Evolutionary conservation across 2,113 vertebrate species (phyloP), one percentile per base, ranked within the genome.

Genomic region (Regulus satrapa): DNA sequence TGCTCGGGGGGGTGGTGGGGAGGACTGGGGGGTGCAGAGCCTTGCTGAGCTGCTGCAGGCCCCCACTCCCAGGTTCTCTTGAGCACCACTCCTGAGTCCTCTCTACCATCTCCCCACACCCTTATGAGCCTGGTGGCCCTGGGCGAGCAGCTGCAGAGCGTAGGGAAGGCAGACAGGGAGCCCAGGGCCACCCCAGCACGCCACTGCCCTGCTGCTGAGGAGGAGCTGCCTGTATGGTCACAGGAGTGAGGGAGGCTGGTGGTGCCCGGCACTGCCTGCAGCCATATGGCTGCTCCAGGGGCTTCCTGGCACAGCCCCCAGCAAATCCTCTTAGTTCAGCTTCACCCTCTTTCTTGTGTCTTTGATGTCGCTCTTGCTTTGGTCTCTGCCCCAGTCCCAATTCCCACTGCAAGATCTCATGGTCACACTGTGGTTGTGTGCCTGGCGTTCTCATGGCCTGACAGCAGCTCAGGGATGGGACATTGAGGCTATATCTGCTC

Each of bases 281-380:
- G 88, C 75, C 94, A 85, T 94, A 90, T 94, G 94, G 90, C 88
- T 77, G 75, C 83, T 74, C 79, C 71, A 55, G 67, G 75, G 68
- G 55, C 46, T 93, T 26, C 75, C 79, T 92, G 94, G 94, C 92
- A 94, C 79, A 67, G 85, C 59, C 88, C 34, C 32, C 83, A 59
- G 88, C 79, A 97, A 97, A 97, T 97, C 95, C 95, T 94, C 92
- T 97, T 96, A 97, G 91, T 92, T 96, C 94, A 74, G 92, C 96
- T 94, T 97, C 79, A 26, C 46, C 75, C 63, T 83, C 59, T 73
- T 92, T 83, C 82, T 78, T 49, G 61, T 34, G n/a, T 78, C 77
- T 94, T 92, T 94, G 79, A 93, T 97, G 88, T 55, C 0, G 0
- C 26, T 32, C 48, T 66, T 83, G 88, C 41, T 46, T 83, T 23